A percentile compares a stretch with the other conserved stretches of the same genome.
phyloP scores from a whole-genome alignment of 53 echinoderm and acorn worm species.

The Mesocentrotus franciscanus region DNA sequence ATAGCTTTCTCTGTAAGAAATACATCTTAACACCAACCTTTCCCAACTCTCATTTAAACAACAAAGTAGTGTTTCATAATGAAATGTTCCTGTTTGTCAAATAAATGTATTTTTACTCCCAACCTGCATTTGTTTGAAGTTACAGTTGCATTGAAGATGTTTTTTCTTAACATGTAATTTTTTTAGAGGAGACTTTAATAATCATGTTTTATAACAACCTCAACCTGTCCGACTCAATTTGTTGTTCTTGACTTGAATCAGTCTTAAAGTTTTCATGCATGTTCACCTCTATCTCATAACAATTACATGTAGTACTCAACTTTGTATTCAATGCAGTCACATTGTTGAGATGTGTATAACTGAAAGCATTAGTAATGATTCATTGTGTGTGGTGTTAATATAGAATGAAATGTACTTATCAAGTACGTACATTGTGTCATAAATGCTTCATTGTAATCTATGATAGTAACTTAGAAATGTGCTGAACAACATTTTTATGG shows the following conservation, averaged over 20 bases:
- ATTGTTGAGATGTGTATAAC: not conserved
- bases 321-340: too few relatives aligned
- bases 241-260: not conserved
- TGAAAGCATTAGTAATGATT: not conserved
- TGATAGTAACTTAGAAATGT: not conserved
- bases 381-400: not conserved
- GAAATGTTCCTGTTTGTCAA: not conserved
- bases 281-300: not conserved
- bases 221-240: not conserved
- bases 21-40: not conserved
- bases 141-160: not conserved
- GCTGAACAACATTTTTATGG: not conserved
- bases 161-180: not conserved
- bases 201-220: not conserved
- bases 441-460: not conserved
- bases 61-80: not conserved
- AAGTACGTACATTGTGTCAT: not conserved
- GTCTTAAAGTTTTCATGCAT: not conserved
- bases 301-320: not conserved
- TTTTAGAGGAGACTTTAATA: not conserved
- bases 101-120: not conserved
- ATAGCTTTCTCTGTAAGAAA: slow-evolving; percentile 42
- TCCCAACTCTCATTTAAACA: not conserved
- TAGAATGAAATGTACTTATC: not conserved
- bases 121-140: not conserved